phyloP scores from a whole-genome alignment of 2,797 vertebrate species.

The Xenops minutus region DNA sequence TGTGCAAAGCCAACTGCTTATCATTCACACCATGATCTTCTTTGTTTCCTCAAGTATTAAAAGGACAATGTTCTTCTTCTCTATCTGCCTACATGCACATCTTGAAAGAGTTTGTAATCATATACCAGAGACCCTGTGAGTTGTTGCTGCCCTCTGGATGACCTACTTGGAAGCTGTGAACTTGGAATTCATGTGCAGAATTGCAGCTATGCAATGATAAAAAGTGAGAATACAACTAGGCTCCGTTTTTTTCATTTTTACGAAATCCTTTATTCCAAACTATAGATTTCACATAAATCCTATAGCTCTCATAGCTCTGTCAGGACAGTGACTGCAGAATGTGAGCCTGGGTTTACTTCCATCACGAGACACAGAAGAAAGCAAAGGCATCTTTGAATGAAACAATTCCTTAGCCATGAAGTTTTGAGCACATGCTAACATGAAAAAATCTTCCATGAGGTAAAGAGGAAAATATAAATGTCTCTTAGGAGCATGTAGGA shows the following conservation, averaged over 20 bases:
- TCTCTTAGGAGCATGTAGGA: neutral
- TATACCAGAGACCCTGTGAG: neutral
- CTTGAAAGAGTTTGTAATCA: neutral
- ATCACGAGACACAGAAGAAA: neutral
- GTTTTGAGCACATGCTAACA: neutral
- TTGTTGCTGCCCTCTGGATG: neutral
- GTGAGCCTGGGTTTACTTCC: neutral
- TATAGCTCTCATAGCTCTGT: neutral
- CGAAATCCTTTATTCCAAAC: neutral
- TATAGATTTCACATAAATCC: neutral
- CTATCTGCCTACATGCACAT: neutral
- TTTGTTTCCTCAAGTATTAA: constrained; percentile 33
- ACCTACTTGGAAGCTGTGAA: neutral
- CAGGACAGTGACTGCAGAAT: neutral
- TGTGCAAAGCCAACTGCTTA: constrained; percentile 32
- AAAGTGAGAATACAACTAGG: neutral
- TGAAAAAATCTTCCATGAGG: neutral
- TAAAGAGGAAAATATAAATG: neutral
- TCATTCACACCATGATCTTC: constrained; percentile 26
- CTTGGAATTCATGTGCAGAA: neutral
- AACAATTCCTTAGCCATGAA: neutral
- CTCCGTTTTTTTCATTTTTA: neutral
- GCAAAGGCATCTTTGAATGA: neutral
- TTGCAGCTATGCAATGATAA: neutral
- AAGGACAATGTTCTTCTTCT: constrained; percentile 17